Conservation (phyloP, 2,797 vertebrate genomes). For the Ispidina picta region DNA sequence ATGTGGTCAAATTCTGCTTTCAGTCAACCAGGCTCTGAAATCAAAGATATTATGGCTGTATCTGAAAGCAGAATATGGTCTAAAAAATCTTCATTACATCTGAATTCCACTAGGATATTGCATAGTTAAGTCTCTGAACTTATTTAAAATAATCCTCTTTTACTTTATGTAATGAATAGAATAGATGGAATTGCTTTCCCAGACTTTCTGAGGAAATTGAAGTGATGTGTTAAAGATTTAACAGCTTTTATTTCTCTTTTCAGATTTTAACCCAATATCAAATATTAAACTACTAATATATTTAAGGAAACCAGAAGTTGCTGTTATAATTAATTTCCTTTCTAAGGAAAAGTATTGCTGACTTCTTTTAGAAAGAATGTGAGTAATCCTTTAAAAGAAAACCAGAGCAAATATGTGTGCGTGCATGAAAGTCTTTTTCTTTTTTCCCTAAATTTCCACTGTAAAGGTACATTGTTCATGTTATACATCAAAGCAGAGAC, state of each 20-base stretch:
- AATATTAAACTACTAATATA: constrained; percentile 53
- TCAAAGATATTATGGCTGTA: not conserved
- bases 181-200: constrained; percentile 47
- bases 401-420: not conserved
- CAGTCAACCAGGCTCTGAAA: not conserved
- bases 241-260: constrained; percentile 63
- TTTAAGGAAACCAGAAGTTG: constrained; percentile 35
- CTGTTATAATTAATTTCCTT: constrained; percentile 51
- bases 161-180: constrained; percentile 40
- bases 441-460: not conserved
- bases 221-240: constrained; percentile 53
- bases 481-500: not conserved
- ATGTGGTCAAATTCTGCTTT: not conserved
- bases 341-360: not conserved
- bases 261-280: constrained; percentile 47
- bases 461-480: not conserved
- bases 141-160: constrained; percentile 34
- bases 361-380: not conserved
- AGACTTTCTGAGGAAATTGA: constrained; percentile 56
- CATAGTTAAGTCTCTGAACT: constrained; percentile 42
- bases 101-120: constrained; percentile 16
- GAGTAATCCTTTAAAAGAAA: constrained; percentile 17
- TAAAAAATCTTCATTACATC: constrained; percentile 29
- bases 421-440: not conserved
- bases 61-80: not conserved